Evolutionary conservation across 1,140 invertebrate genomes (phyloP).

Genomic region (Hycleus cichorii): DNA sequence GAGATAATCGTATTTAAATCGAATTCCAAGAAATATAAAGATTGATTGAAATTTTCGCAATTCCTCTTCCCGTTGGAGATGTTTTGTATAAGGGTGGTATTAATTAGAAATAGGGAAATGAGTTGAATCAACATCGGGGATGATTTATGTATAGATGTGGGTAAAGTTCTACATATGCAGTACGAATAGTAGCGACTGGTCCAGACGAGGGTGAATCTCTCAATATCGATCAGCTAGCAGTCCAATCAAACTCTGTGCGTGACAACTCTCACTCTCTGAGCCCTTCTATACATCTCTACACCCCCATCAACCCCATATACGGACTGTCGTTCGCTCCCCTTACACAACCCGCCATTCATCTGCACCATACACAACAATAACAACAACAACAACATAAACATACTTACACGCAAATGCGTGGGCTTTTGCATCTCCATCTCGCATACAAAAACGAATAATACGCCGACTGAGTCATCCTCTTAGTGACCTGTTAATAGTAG

Average conservation of each 20-base stretch:
- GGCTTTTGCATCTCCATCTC: conserved; percentile 5
- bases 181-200: conserved; percentile 24
- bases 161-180: conserved; percentile 25
- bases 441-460: conserved; percentile 4
- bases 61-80: no score
- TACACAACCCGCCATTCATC: conserved; percentile 20
- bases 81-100: neutral
- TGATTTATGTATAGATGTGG: conserved; percentile 15
- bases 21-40: no score
- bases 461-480: neutral
- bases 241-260: conserved; percentile 41
- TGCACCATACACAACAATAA: neutral
- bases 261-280: conserved; percentile 40
- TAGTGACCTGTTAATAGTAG: no score
- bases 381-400: conserved; percentile 15
- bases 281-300: conserved; percentile 25
- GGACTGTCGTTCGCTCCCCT: neutral
- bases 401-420: conserved; percentile 14
- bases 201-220: conserved; percentile 38
- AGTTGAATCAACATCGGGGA: neutral
- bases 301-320: conserved; percentile 19
- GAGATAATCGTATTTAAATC: no score
- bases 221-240: conserved; percentile 39
- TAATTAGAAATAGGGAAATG: conserved; percentile 11
- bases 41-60: no score